Conservation (phyloP, 1,140 invertebrate genomes). For the Bombus polaris region DNA sequence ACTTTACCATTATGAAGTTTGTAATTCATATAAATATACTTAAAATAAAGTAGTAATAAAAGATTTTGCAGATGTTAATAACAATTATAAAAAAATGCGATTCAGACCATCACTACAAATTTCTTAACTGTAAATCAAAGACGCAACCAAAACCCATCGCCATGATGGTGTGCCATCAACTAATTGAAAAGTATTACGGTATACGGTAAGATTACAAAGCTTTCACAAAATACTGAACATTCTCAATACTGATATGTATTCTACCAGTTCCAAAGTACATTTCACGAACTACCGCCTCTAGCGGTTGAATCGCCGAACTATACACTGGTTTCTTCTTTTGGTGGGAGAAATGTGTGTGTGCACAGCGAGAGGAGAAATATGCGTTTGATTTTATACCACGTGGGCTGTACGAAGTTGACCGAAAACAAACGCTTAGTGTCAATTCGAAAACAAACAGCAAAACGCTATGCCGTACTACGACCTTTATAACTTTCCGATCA, state of each 20-base stretch:
- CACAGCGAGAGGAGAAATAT: too few relatives aligned
- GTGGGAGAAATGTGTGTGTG: too few relatives aligned
- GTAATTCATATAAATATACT: slow-evolving; percentile 10
- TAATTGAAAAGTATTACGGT: slow-evolving; percentile 49
- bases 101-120: slow-evolving; percentile 53
- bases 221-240: slow-evolving; percentile 43
- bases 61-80: not conserved
- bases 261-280: too few relatives aligned
- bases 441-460: too few relatives aligned
- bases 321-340: too few relatives aligned
- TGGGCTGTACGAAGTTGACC: too few relatives aligned
- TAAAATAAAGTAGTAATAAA: not conserved
- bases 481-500: too few relatives aligned
- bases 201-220: not conserved
- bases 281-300: too few relatives aligned
- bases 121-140: slow-evolving; percentile 36
- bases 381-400: too few relatives aligned
- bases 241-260: slow-evolving; percentile 5
- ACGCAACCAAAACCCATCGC: slow-evolving; percentile 44
- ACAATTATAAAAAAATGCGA: slow-evolving; percentile 28
- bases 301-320: too few relatives aligned
- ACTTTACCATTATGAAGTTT: slow-evolving; percentile 85
- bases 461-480: too few relatives aligned
- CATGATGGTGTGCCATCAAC: slow-evolving; percentile 61
- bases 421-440: too few relatives aligned